phyloP scores from a whole-genome alignment of 2,888 invertebrate species.

The Hololepta plana region DNA sequence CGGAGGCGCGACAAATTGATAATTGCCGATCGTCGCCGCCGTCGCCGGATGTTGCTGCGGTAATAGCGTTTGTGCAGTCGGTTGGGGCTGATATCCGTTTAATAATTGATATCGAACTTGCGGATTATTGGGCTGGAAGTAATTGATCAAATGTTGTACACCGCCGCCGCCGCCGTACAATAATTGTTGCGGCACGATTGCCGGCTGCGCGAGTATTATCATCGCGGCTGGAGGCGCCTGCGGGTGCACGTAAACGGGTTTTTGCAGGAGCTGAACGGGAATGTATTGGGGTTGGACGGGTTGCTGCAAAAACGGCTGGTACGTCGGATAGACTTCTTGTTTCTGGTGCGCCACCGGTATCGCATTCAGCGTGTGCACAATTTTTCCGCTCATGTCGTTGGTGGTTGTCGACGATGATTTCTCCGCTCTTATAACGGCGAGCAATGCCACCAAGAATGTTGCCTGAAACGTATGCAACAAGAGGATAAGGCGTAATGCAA shows the following conservation, averaged over 20 bases:
- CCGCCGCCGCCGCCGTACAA: constrained; percentile 13
- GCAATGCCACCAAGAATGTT: too few species aligned
- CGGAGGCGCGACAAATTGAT: neutral
- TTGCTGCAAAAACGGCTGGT: too few species aligned
- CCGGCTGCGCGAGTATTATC: constrained; percentile 25
- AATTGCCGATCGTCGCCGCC: constrained; percentile 5
- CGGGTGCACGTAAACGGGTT: constrained; percentile 9
- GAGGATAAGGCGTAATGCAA: too few species aligned
- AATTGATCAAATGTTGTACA: constrained; percentile 20
- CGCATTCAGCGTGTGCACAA: too few species aligned
- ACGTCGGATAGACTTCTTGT: too few species aligned
- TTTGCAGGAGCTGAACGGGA: too few species aligned
- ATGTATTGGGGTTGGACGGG: too few species aligned
- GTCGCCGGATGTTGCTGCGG: constrained; percentile 4
- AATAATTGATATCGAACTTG: constrained; percentile 18
- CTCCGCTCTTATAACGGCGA: too few species aligned
- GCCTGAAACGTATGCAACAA: too few species aligned
- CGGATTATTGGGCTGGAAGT: constrained; percentile 21
- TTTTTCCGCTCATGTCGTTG: too few species aligned
- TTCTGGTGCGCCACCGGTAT: too few species aligned
- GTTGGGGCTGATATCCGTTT: constrained; percentile 12
- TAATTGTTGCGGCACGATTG: constrained; percentile 17
- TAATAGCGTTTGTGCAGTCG: neutral
- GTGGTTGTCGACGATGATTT: too few species aligned
- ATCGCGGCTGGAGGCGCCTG: constrained; percentile 18